phyloP scores from a whole-genome alignment of 1,140 invertebrate species.

The Helicorthomorpha holstii region DNA sequence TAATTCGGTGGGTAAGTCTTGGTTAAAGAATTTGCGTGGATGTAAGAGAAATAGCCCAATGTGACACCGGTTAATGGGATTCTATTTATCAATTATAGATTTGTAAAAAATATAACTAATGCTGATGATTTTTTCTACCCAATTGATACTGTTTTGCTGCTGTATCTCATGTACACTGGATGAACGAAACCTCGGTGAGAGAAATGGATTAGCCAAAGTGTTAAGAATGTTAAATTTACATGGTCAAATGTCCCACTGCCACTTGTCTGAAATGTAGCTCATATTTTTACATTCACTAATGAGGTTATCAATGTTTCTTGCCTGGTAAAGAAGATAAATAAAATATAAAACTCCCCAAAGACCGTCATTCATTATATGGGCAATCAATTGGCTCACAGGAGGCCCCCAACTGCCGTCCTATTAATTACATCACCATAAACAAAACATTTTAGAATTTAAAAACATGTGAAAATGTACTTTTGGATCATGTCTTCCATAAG shows the following conservation, averaged over 20 bases:
- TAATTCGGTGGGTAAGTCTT: background rate
- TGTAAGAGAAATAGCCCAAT: background rate
- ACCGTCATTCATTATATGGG: background rate
- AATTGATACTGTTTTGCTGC: background rate
- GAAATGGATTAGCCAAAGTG: too few species aligned
- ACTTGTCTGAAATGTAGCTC: background rate
- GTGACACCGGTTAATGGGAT: background rate
- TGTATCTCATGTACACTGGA: background rate
- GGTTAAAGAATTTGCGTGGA: background rate
- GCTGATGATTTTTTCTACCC: background rate
- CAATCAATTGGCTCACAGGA: background rate
- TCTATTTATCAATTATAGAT: background rate
- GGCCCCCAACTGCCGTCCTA: background rate
- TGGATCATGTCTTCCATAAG: background rate
- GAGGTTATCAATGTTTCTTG: background rate
- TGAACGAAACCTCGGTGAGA: background rate
- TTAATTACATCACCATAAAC: too few species aligned
- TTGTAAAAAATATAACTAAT: background rate
- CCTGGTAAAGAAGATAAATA: background rate
- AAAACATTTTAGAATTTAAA: too few species aligned
- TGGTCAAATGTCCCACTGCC: background rate
- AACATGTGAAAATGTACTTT: background rate
- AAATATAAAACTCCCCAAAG: background rate
- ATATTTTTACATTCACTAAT: too few species aligned
- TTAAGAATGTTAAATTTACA: background rate